Percentiles rank a stretch among this genome's conserved stretches.
These are phyloP conservation scores for Anoplolepis gracilipes DNA, from an alignment of 1,140 invertebrate genomes.

Conservation along the genomic window DNA sequence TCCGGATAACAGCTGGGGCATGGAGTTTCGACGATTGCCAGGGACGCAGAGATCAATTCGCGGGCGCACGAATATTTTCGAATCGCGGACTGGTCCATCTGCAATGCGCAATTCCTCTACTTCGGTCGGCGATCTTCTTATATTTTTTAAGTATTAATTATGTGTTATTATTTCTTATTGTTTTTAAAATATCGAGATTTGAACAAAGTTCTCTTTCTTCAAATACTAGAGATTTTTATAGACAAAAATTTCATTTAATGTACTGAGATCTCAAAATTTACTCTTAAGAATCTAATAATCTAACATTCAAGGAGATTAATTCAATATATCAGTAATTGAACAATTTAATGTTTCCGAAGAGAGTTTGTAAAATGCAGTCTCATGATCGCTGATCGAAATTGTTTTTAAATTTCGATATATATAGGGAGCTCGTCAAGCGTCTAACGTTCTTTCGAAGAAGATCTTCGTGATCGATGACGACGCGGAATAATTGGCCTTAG, in stretches of 20 bases:
- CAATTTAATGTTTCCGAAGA: not conserved
- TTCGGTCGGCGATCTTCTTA: slow-evolving; percentile 6
- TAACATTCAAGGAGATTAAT: not conserved
- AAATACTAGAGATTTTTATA: not conserved
- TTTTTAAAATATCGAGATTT: not conserved
- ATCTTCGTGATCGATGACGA: slow-evolving; percentile 29
- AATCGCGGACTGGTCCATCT: not conserved
- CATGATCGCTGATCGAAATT: not conserved
- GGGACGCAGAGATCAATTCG: slow-evolving; percentile 64
- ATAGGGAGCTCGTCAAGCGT: not conserved
- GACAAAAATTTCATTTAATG: not conserved
- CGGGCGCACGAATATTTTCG: not conserved
- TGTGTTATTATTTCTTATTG: too few species aligned
- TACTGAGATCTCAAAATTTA: not conserved
- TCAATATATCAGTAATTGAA: not conserved
- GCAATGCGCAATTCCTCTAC: not conserved
- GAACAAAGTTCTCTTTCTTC: too few species aligned
- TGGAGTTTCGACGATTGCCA: slow-evolving; percentile 79
- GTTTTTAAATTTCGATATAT: not conserved
- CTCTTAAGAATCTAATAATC: not conserved
- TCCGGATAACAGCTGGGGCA: slow-evolving; percentile 78
- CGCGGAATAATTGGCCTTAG: slow-evolving; percentile 26
- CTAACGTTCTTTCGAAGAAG: not conserved
- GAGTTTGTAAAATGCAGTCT: not conserved
- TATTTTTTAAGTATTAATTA: too few species aligned